phyloP scores from a whole-genome alignment of 2,888 invertebrate species.

The Amblyjoppa proteus region DNA sequence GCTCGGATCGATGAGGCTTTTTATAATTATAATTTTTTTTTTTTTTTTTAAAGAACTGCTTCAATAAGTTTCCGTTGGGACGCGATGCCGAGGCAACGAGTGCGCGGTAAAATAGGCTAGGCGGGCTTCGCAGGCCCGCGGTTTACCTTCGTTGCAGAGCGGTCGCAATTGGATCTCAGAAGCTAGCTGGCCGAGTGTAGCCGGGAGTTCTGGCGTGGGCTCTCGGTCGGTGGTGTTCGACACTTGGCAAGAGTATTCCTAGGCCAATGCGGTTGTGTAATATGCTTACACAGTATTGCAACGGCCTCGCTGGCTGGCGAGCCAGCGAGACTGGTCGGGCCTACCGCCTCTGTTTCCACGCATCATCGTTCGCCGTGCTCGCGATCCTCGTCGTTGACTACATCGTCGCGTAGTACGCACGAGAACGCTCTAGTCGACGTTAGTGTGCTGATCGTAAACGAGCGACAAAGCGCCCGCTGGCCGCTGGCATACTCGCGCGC shows the following conservation, averaged over 20 bases:
- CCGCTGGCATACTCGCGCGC: constrained; percentile 24
- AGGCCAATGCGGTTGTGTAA: constrained; percentile 66
- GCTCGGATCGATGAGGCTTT: too few species aligned
- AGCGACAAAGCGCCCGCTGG: constrained; percentile 51
- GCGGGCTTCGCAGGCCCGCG: neutral
- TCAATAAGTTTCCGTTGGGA: neutral
- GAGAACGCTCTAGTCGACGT: constrained; percentile 58
- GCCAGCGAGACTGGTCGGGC: constrained; percentile 50
- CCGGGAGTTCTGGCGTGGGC: constrained; percentile 38
- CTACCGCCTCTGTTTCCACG: constrained; percentile 59
- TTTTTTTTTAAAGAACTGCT: neutral
- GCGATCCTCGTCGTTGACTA: constrained; percentile 37
- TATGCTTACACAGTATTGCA: constrained; percentile 38
- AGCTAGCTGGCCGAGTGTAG: constrained; percentile 15
- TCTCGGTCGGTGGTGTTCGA: constrained; percentile 50
- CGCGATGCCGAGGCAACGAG: neutral
- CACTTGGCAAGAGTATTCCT: constrained; percentile 68
- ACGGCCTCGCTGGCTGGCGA: constrained; percentile 60
- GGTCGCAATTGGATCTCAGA: constrained; percentile 26
- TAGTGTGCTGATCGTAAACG: constrained; percentile 64
- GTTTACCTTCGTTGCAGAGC: constrained; percentile 4
- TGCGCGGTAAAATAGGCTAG: neutral
- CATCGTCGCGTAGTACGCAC: constrained; percentile 63
- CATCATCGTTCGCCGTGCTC: constrained; percentile 47
- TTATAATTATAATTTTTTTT: neutral